Percentiles rank a stretch among this genome's conserved stretches.
These are phyloP conservation scores for Melanotaenia pygmaea DNA, from an alignment of 2,797 vertebrate genomes.

Conservation along the genomic window DNA sequence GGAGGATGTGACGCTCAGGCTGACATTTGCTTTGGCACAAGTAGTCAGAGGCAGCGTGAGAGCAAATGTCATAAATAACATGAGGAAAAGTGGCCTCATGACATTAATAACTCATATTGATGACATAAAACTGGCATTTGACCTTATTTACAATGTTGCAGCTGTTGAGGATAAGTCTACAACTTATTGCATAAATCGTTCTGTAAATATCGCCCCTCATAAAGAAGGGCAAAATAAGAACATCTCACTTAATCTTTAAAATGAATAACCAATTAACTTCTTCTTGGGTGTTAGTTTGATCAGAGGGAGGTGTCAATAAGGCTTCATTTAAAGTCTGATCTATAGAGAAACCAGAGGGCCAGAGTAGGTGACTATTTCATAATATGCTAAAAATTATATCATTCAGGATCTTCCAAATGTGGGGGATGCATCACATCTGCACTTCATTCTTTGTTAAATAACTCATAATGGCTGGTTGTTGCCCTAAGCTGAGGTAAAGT, in stretches of 20 bases:
- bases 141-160: conserved; percentile 15
- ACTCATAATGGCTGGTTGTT: conserved; percentile 39
- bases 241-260: neutral
- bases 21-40: conserved; percentile 81
- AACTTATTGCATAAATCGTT: conserved; percentile 10
- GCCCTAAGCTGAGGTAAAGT: conserved; percentile 25
- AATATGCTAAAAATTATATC: conserved; percentile 21
- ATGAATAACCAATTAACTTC: neutral
- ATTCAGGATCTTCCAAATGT: conserved; percentile 16
- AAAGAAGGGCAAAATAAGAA: neutral
- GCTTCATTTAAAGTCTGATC: neutral
- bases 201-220: neutral
- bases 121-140: conserved; percentile 25
- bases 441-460: conserved; percentile 3
- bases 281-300: neutral
- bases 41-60: conserved; percentile 47
- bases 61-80: conserved; percentile 66
- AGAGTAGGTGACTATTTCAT: conserved; percentile 20
- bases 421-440: conserved; percentile 61
- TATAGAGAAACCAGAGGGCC: too few relatives aligned
- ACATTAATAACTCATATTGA: conserved; percentile 33
- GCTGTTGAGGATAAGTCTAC: conserved; percentile 27
- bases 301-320: neutral
- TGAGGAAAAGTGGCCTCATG: conserved; percentile 62
- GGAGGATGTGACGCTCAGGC: conserved; percentile 47